phyloP scores from a whole-genome alignment of 2,888 invertebrate genomes.

The Patella ulyssiponensis region DNA sequence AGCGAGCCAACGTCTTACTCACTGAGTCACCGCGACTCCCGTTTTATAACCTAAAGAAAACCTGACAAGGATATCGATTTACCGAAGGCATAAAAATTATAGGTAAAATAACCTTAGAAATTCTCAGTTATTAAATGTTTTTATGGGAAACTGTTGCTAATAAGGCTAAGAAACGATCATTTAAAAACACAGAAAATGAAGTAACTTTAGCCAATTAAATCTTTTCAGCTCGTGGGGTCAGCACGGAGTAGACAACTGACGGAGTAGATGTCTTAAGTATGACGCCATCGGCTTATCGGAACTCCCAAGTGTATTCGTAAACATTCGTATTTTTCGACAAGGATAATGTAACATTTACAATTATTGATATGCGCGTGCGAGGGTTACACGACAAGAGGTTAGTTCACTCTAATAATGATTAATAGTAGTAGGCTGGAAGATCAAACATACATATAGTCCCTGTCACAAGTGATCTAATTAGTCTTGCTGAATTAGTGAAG shows the following conservation, averaged over 20 bases:
- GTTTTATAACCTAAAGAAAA: too few relatives aligned
- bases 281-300: background rate
- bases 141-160: too few relatives aligned
- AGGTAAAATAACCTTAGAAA: too few relatives aligned
- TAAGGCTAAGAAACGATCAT: too few relatives aligned
- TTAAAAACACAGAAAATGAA: too few relatives aligned
- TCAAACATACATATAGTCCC: background rate
- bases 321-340: background rate
- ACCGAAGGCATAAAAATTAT: too few relatives aligned
- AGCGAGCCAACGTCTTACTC: too few relatives aligned
- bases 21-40: too few relatives aligned
- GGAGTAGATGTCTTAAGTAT: slow-evolving; percentile 2
- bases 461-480: background rate
- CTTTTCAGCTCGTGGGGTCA: background rate
- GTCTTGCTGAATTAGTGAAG: background rate
- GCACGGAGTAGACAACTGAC: background rate
- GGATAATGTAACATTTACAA: background rate
- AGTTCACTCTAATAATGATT: slow-evolving; percentile 1
- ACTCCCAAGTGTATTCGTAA: background rate
- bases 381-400: background rate
- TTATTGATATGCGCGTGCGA: slow-evolving; percentile 2
- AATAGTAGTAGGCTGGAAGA: background rate
- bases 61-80: too few relatives aligned
- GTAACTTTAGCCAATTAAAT: too few relatives aligned
- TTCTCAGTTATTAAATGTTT: too few relatives aligned